Conservation (phyloP, 2,888 invertebrate genomes). For the Nemoura dubitans region DNA sequence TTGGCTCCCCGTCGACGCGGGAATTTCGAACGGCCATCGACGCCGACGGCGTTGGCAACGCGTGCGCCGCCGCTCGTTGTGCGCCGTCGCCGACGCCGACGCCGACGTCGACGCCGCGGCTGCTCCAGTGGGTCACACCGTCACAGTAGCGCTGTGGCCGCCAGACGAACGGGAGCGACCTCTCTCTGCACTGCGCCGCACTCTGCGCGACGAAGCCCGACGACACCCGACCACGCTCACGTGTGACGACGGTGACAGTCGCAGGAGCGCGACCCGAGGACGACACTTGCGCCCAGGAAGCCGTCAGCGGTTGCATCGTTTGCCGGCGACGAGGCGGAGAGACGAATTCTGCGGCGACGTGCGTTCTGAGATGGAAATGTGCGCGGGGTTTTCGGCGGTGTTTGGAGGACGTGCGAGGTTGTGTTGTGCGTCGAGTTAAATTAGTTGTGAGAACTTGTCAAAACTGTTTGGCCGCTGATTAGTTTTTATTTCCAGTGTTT, state of each 20-base stretch:
- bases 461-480: neutral
- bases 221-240: constrained; percentile 8
- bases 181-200: neutral
- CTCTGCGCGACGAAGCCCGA: neutral
- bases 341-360: too few species aligned
- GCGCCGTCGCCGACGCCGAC: neutral
- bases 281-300: neutral
- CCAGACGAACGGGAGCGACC: neutral
- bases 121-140: neutral
- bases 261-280: neutral
- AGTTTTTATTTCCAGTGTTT: neutral
- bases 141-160: constrained; percentile 18
- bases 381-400: neutral
- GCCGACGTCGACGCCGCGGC: neutral
- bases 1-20: constrained; percentile 5
- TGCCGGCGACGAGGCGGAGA: too few species aligned
- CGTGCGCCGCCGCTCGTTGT: neutral
- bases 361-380: neutral
- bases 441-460: constrained; percentile 1
- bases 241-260: neutral
- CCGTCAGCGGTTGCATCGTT: too few species aligned
- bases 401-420: neutral
- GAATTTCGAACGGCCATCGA: constrained; percentile 9
- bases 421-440: neutral
- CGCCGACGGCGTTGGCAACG: neutral